A percentile compares a stretch with the other conserved stretches of the same genome.
Conservation (phyloP, 1,140 invertebrate species). For the Cecropterus lyciades region DNA sequence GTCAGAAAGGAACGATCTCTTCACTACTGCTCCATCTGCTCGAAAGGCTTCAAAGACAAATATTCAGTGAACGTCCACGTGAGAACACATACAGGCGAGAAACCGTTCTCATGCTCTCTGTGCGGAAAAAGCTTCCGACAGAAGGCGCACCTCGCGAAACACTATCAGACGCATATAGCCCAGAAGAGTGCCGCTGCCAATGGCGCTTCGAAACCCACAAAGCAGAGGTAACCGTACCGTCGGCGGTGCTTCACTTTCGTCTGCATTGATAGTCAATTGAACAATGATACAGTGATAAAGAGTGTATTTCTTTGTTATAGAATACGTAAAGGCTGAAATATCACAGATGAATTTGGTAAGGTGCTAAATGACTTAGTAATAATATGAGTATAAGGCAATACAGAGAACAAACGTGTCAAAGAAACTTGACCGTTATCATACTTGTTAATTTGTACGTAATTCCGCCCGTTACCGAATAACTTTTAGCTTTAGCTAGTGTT, state of each 20-base stretch:
- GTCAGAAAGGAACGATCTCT: constrained; percentile 92
- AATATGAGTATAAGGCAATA: constrained; percentile 41
- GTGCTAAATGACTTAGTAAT: constrained; percentile 78
- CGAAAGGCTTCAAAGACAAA: constrained; percentile 96
- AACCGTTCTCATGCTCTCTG: constrained; percentile 94
- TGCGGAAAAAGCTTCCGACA: constrained; percentile 97
- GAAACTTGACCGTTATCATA: constrained; percentile 64
- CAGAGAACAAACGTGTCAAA: constrained; percentile 49
- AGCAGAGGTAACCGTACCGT: constrained; percentile 77
- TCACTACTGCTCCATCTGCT: constrained; percentile 96
- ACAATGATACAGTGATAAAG: constrained; percentile 72
- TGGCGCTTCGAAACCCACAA: constrained; percentile 75
- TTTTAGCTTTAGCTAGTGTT: constrained; percentile 79
- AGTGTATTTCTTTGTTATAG: constrained; percentile 64
- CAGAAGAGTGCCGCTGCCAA: constrained; percentile 87
- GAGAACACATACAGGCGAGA: constrained; percentile 95
- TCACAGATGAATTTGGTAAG: constrained; percentile 81
- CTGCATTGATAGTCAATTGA: constrained; percentile 72
- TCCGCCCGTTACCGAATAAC: constrained; percentile 81
- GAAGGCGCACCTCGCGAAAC: constrained; percentile 98
- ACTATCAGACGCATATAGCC: constrained; percentile 97
- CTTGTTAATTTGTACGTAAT: constrained; percentile 82
- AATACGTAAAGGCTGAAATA: constrained; percentile 80
- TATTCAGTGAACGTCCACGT: constrained; percentile 97
- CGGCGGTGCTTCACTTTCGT: constrained; percentile 42